Percentiles rank a stretch among this genome's conserved stretches.
Conservation (phyloP, 2,888 invertebrate species). For the Dendrolimus houi region DNA sequence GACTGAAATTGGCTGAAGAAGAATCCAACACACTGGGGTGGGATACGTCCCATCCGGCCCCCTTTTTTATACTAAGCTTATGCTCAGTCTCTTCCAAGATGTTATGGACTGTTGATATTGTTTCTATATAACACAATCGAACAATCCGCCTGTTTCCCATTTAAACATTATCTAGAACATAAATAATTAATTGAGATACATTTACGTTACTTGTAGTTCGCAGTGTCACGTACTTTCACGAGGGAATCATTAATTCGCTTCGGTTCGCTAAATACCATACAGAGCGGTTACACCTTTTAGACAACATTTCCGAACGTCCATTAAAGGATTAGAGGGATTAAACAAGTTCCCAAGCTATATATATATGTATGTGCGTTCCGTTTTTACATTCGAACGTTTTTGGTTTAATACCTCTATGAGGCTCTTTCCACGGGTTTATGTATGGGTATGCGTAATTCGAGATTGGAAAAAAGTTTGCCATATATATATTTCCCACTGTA, state of each 20-base stretch:
- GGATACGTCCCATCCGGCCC: too few relatives aligned
- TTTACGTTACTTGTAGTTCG: slow-evolving; percentile 1
- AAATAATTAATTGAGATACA: not conserved
- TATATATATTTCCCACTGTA: too few relatives aligned
- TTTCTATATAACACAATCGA: too few relatives aligned
- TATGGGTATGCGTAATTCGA: not conserved
- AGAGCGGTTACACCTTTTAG: slow-evolving; percentile 45
- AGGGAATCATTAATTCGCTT: slow-evolving; percentile 14
- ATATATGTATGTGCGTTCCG: not conserved
- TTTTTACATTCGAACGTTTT: not conserved
- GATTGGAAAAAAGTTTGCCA: too few relatives aligned
- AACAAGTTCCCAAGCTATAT: slow-evolving; percentile 31
- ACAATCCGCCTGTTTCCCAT: not conserved
- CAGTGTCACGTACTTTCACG: slow-evolving; percentile 4
- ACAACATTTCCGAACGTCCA: slow-evolving; percentile 50
- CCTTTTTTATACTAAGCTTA: too few relatives aligned
- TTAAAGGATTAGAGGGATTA: slow-evolving; percentile 60
- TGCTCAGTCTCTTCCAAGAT: too few relatives aligned
- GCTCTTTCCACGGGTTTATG: not conserved
- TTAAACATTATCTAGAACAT: not conserved
- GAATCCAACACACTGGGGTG: too few relatives aligned
- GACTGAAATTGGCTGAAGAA: too few relatives aligned
- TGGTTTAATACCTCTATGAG: slow-evolving; percentile 7
- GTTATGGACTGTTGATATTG: too few relatives aligned
- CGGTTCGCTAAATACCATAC: slow-evolving; percentile 17